Evolutionary conservation across 2,888 invertebrate genomes (phyloP), one percentile per base, ranked within the genome.

Genomic region (Mellilla xanthometata): DNA sequence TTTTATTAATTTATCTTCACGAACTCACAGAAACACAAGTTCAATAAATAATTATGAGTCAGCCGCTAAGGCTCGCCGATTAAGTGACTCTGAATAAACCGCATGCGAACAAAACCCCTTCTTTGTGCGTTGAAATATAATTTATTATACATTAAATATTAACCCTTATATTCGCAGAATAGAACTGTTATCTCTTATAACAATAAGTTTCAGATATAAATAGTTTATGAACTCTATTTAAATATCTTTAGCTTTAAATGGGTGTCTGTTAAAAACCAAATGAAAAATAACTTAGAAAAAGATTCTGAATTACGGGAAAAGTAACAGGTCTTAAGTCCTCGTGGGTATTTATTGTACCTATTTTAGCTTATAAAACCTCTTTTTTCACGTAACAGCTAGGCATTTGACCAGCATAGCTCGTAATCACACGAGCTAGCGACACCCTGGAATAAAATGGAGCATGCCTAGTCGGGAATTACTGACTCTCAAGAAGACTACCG

Each of bases 11-110:
- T n/a, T n/a, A n/a, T n/a, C n/a, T n/a, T n/a, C n/a, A n/a, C n/a
- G n/a, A n/a, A n/a, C n/a, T n/a, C n/a, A n/a, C n/a, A n/a, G n/a
- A 67, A 70, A 69, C 69, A 73, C 72, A 78, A 72, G 79, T 76
- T 75, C 76, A 74, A 74, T 81, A 79, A 78, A 80, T 80, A 76
- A 77, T 77, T 75, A 68, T 63, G 66, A 74, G 65, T 65, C 64
- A 71, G 58, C 60, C 72, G 68, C 69, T 78, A 73, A 80, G 72
- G 73, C 64, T 64, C 55, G 51, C 57, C 72, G 78, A 78, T 81
- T 80, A 77, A 65, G 64, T 60, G 64, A 61, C 68, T 69, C 60
- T 52, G 57, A 57, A 57, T 64, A 68, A 73, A 76, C 77, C 77
- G 70, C 76, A 72, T 65, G 72, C 60, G 69, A 76, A 65, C 59